Evolutionary conservation across 2,888 invertebrate genomes (phyloP).

Genomic region (Blastobasis lacticolella): DNA sequence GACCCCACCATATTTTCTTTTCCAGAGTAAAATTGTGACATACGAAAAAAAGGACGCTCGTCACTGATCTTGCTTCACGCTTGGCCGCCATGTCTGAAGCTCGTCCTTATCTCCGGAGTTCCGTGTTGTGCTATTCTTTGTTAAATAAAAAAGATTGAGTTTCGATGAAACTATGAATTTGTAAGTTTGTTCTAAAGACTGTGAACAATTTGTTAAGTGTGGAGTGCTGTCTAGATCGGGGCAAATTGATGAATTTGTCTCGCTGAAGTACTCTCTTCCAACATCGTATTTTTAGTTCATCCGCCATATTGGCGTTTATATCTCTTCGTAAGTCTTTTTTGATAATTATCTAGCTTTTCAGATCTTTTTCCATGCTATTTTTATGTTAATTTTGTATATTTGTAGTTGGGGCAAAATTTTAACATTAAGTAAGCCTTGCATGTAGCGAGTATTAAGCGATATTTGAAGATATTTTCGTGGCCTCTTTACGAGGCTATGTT

Average conservation of each 20-base stretch:
- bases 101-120: constrained; percentile 64
- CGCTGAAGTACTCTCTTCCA: constrained; percentile 54
- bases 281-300: constrained; percentile 76
- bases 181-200: constrained; percentile 42
- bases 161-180: constrained; percentile 55
- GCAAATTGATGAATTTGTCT: constrained; percentile 59
- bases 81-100: constrained; percentile 74
- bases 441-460: constrained; percentile 39
- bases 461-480: constrained; percentile 53
- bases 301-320: constrained; percentile 82
- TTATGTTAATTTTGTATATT: constrained; percentile 58
- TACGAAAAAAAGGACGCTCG: constrained; percentile 47
- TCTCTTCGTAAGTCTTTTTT: constrained; percentile 73
- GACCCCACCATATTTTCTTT: constrained; percentile 62
- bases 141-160: constrained; percentile 60
- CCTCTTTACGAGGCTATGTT: constrained; percentile 52
- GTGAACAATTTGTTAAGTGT: constrained; percentile 49
- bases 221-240: constrained; percentile 55
- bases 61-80: constrained; percentile 44
- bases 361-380: constrained; percentile 49
- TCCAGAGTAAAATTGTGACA: constrained; percentile 53
- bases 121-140: constrained; percentile 72
- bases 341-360: constrained; percentile 60
- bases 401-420: constrained; percentile 60
- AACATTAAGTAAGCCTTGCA: constrained; percentile 44